Evolutionary conservation across 2,888 invertebrate species (phyloP).

Genomic region (Diogma glabrata): DNA sequence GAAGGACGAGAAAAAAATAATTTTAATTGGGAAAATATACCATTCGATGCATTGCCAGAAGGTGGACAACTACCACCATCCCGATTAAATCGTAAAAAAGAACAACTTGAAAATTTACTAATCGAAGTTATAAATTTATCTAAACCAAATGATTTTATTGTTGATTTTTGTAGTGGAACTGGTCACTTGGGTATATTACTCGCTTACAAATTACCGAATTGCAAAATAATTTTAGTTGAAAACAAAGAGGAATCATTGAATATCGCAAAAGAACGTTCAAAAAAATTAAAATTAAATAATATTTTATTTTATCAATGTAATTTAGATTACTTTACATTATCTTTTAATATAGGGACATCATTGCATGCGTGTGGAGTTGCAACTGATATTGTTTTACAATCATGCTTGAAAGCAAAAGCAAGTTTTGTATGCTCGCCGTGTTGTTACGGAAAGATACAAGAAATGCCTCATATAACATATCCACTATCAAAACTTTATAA

Average conservation of each 20-base stretch:
- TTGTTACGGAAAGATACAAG: constrained; percentile 81
- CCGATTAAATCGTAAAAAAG: constrained; percentile 64
- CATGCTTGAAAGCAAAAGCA: constrained; percentile 64
- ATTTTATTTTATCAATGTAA: constrained; percentile 77
- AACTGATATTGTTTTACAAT: constrained; percentile 80
- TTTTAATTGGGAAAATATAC: constrained; percentile 61
- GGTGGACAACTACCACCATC: constrained; percentile 67
- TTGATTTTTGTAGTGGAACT: constrained; percentile 91
- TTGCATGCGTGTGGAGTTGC: constrained; percentile 93
- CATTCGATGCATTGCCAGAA: constrained; percentile 61
- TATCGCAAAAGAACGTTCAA: constrained; percentile 59
- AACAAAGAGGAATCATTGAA: constrained; percentile 80
- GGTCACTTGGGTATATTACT: constrained; percentile 84
- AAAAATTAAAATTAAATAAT: constrained; percentile 56
- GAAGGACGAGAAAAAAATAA: constrained; percentile 25
- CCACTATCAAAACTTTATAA: constrained; percentile 62
- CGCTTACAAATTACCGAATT: constrained; percentile 66
- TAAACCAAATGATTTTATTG: constrained; percentile 54
- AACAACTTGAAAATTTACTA: constrained; percentile 76
- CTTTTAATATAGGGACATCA: constrained; percentile 76
- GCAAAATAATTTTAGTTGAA: constrained; percentile 71
- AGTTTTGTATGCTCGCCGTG: constrained; percentile 87
- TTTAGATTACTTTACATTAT: constrained; percentile 72
- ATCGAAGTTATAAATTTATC: constrained; percentile 64
- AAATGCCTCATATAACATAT: constrained; percentile 68